Evolutionary conservation across 2,888 invertebrate species (phyloP).

Genomic region (Ashinkailepas kermadecensis): DNA sequence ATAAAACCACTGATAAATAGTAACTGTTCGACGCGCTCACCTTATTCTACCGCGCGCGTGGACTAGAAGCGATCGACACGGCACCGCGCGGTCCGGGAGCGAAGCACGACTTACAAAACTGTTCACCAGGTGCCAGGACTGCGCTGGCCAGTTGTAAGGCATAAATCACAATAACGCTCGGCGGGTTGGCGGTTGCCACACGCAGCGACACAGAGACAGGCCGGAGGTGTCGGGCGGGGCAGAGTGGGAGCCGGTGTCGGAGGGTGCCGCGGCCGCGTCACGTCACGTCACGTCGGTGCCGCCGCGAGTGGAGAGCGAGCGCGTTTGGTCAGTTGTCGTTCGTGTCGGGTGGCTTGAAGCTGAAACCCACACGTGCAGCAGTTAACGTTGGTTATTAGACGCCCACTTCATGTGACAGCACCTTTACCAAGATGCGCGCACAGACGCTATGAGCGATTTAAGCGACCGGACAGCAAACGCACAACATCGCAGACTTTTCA

Average conservation of each 20-base stretch:
- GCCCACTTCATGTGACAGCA: too few species aligned
- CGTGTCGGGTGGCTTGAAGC: background rate
- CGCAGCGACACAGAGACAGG: background rate
- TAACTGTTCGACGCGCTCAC: constrained; percentile 21
- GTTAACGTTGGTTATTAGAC: too few species aligned
- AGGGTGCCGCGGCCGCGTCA: constrained; percentile 2
- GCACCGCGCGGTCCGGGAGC: constrained; percentile 15
- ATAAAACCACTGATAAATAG: constrained; percentile 23
- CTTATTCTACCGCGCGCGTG: constrained; percentile 1
- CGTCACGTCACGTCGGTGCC: background rate
- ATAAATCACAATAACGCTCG: constrained; percentile 19
- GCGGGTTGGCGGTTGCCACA: background rate
- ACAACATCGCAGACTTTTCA: too few species aligned
- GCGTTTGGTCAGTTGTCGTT: constrained; percentile 7
- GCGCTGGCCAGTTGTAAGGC: constrained; percentile 16
- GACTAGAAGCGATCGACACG: constrained; percentile 20
- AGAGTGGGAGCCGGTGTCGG: background rate
- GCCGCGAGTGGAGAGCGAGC: background rate
- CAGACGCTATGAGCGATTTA: too few species aligned
- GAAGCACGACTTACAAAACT: constrained; percentile 21
- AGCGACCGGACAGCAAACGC: too few species aligned
- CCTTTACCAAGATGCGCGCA: too few species aligned
- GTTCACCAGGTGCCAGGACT: constrained; percentile 13
- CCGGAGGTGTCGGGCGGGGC: background rate
- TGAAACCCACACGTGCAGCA: background rate